Conservation (phyloP, 2,113 vertebrate species). For the Sula dactylatra region DNA sequence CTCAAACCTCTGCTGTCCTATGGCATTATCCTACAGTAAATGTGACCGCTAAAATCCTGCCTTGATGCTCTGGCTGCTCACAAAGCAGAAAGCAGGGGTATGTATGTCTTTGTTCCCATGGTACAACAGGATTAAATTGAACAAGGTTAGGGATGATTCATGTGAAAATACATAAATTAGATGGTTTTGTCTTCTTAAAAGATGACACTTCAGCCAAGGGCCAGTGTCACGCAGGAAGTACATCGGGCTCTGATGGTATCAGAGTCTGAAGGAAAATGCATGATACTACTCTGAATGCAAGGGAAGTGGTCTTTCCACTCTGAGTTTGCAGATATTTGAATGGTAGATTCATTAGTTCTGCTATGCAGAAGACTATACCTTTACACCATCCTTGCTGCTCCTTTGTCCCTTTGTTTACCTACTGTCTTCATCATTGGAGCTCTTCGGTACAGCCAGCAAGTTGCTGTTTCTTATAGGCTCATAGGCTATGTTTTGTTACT, state of each 20-base stretch:
- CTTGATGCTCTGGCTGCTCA: neutral
- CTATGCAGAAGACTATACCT: neutral
- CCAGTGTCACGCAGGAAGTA: neutral
- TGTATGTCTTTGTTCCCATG: neutral
- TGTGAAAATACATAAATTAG: neutral
- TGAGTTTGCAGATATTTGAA: neutral
- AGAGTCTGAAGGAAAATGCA: neutral
- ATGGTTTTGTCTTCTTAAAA: neutral
- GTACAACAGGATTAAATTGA: neutral
- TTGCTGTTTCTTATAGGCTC: neutral
- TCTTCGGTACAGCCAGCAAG: neutral
- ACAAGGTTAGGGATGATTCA: neutral
- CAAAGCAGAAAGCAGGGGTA: neutral
- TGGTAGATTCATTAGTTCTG: neutral
- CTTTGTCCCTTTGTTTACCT: neutral
- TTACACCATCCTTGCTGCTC: neutral
- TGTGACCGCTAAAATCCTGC: neutral
- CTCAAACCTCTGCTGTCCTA: fast-evolving
- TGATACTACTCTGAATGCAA: neutral
- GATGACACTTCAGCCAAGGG: neutral
- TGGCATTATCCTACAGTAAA: neutral
- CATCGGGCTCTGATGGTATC: neutral
- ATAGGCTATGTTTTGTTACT: neutral
- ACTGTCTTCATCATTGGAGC: neutral
- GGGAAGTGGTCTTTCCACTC: neutral